phyloP scores from a whole-genome alignment of 64 coral and sea anemone species.

The Pocillopora damicornis region DNA sequence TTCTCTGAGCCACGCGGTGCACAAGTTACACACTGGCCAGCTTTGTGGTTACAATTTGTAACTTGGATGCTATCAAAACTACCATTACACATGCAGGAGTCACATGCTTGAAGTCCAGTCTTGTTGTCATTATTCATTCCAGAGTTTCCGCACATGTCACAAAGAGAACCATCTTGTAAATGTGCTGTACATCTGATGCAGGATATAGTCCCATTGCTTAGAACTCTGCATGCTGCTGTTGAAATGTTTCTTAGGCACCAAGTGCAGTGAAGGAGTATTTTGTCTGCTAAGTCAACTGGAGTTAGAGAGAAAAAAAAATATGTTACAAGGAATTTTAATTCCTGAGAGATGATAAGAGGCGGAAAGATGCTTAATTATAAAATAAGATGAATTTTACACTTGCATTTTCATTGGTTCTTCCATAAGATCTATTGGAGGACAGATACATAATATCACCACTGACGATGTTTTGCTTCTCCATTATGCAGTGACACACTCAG shows the following conservation, averaged over 20 bases:
- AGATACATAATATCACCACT: no score
- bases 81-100: constrained; percentile 53
- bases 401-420: no score
- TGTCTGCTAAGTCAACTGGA: constrained; percentile 3
- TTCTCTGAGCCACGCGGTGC: constrained; percentile 3
- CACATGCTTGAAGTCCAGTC: constrained; percentile 6
- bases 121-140: constrained; percentile 4
- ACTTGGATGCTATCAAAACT: constrained; percentile 11
- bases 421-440: no score
- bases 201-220: constrained; percentile 4
- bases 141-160: constrained; percentile 11
- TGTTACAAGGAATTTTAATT: neutral
- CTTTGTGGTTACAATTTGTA: constrained; percentile 15
- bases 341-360: neutral
- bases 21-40: constrained; percentile 47
- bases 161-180: neutral
- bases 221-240: neutral
- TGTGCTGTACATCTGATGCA: neutral
- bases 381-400: no score
- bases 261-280: neutral
- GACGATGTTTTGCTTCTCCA: no score
- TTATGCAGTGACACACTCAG: no score
- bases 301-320: neutral
- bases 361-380: no score
- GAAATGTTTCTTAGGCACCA: constrained; percentile 23